phyloP scores from a whole-genome alignment of 92 coral and sea anemone genomes.

The Paragorgia papillata region DNA sequence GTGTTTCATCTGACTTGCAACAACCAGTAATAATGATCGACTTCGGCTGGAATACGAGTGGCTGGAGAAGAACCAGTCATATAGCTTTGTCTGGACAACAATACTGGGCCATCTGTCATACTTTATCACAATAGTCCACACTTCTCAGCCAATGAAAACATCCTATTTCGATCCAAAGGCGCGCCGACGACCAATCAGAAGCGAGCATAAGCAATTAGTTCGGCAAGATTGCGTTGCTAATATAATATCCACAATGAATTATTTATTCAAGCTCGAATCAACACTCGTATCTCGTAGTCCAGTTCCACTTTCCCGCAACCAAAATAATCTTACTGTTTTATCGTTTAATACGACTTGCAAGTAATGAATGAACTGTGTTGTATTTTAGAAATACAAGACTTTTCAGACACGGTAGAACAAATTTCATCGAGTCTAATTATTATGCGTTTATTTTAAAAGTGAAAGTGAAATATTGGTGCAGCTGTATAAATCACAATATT shows the following conservation, averaged over 20 bases:
- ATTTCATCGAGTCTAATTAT: no score
- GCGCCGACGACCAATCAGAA: conserved; percentile 42
- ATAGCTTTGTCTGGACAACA: conserved; percentile 57
- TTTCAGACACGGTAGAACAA: no score
- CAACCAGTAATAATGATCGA: conserved; percentile 99
- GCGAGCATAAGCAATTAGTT: conserved; percentile 11
- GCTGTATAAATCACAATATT: no score
- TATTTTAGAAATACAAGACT: no score
- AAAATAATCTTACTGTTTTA: no score
- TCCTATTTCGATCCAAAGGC: conserved; percentile 10
- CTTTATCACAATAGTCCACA: neutral
- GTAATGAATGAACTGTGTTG: no score
- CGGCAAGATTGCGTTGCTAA: conserved; percentile 16
- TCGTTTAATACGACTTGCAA: no score
- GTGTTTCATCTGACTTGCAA: conserved; percentile 99
- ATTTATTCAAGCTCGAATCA: neutral
- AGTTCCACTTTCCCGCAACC: no score
- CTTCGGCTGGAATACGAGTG: conserved; percentile 96
- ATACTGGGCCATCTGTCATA: conserved; percentile 1
- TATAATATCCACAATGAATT: conserved; percentile 2
- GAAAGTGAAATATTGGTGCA: no score
- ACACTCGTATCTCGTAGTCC: no score
- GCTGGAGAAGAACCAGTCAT: conserved; percentile 99
- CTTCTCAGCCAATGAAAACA: conserved; percentile 8
- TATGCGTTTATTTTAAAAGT: no score